A percentile compares a stretch with the other conserved stretches of the same genome.
These are phyloP conservation scores for Ephestia elutella DNA, from an alignment of 1,140 invertebrate genomes.

Conservation along the genomic window DNA sequence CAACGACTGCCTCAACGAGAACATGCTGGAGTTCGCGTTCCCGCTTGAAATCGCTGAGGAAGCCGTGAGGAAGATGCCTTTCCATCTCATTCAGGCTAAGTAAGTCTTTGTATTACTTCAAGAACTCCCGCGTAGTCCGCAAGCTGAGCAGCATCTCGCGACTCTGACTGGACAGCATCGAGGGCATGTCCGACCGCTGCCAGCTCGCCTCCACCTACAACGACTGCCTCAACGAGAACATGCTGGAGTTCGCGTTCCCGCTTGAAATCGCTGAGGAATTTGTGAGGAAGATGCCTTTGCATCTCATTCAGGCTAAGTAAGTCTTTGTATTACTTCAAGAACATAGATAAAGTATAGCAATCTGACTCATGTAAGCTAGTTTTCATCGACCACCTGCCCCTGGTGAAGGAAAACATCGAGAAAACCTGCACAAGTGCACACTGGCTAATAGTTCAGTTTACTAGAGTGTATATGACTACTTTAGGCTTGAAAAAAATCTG, in stretches of 20 bases:
- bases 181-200: conserved; percentile 59
- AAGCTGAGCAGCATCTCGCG: conserved; percentile 58
- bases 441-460: too few species aligned
- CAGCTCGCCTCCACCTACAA: conserved; percentile 63
- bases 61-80: conserved; percentile 63
- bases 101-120: conserved; percentile 28
- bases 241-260: conserved; percentile 63
- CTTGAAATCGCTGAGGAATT: conserved; percentile 63
- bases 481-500: too few species aligned
- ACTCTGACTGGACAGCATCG: conserved; percentile 40
- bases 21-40: conserved; percentile 65
- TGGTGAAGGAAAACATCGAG: too few species aligned
- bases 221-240: conserved; percentile 64
- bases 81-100: conserved; percentile 65
- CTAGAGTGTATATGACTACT: too few species aligned
- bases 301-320: conserved; percentile 65
- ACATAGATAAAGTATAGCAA: too few species aligned
- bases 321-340: conserved; percentile 22
- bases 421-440: too few species aligned
- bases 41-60: conserved; percentile 64
- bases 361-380: too few species aligned
- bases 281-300: conserved; percentile 64
- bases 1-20: conserved; percentile 65
- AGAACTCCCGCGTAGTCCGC: conserved; percentile 48
- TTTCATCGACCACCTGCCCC: too few species aligned